Evolutionary conservation across 2,888 invertebrate genomes (phyloP).

Genomic region (Buathra laborator): DNA sequence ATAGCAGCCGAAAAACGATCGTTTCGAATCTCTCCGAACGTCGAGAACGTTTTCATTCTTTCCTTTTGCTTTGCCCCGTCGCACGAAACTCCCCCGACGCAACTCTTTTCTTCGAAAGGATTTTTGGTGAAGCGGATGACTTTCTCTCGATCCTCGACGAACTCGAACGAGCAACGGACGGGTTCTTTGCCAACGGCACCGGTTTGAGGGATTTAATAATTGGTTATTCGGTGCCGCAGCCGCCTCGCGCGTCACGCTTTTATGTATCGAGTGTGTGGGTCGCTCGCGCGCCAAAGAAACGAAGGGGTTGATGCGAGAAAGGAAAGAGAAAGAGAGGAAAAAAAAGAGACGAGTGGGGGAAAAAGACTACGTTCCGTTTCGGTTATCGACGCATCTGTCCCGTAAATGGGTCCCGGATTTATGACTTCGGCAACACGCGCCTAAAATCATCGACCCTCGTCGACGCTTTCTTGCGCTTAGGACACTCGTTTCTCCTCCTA

Average conservation of each 20-base stretch:
- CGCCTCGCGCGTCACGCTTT: slow-evolving; percentile 40
- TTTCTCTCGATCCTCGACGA: slow-evolving; percentile 17
- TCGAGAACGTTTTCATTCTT: not conserved
- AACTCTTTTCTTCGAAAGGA: slow-evolving; percentile 8
- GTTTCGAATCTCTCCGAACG: not conserved
- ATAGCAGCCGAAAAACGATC: not conserved
- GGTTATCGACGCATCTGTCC: slow-evolving; percentile 83
- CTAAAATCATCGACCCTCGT: slow-evolving; percentile 78
- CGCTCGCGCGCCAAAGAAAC: slow-evolving; percentile 12
- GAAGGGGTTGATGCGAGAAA: slow-evolving; percentile 35
- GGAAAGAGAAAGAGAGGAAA: not conserved
- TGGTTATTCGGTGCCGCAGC: slow-evolving; percentile 46
- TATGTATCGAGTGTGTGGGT: slow-evolving; percentile 23
- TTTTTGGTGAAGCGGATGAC: slow-evolving; percentile 6
- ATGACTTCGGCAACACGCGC: slow-evolving; percentile 80
- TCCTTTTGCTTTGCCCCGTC: not conserved
- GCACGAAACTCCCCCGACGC: not conserved
- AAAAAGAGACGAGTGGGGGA: slow-evolving; percentile 9
- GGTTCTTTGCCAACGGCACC: slow-evolving; percentile 9
- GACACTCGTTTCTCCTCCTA: not conserved
- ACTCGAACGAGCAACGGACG: not conserved
- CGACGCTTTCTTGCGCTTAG: slow-evolving; percentile 36
- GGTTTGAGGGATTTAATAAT: slow-evolving; percentile 49
- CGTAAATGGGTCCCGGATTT: slow-evolving; percentile 82
- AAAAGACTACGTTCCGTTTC: slow-evolving; percentile 71